phyloP scores from a whole-genome alignment of 2,888 invertebrate genomes.

The Hypselothyrea guttata region DNA sequence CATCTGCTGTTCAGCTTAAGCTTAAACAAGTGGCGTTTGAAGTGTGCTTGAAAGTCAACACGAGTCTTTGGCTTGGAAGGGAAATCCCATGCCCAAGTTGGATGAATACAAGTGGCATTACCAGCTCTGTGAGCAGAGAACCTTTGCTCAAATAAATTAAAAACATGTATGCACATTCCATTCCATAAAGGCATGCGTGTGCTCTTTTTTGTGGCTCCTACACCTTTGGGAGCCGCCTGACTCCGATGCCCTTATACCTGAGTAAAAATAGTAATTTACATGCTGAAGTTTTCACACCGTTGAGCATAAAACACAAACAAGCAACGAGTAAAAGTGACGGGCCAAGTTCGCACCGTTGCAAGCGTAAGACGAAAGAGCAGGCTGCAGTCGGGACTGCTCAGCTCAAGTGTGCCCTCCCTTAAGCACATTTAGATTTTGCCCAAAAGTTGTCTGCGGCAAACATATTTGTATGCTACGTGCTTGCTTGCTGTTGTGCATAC shows the following conservation, averaged over 20 bases:
- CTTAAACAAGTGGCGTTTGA: too few relatives aligned
- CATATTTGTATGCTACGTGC: neutral
- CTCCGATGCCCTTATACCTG: conserved; percentile 1
- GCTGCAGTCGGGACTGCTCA: too few relatives aligned
- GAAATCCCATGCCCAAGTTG: too few relatives aligned
- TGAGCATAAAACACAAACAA: conserved; percentile 58
- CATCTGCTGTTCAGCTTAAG: too few relatives aligned
- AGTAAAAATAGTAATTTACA: conserved; percentile 65
- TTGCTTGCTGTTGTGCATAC: neutral
- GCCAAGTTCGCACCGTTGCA: conserved; percentile 32
- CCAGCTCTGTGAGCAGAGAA: neutral
- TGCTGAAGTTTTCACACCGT: conserved; percentile 66
- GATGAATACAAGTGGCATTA: neutral
- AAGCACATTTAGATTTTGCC: too few relatives aligned
- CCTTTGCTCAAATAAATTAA: conserved; percentile 42
- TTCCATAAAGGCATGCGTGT: neutral
- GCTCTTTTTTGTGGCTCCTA: neutral
- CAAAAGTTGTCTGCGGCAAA: too few relatives aligned
- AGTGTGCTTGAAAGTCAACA: too few relatives aligned
- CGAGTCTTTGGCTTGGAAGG: neutral
- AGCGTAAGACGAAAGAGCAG: conserved; percentile 1
- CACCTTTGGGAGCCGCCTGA: conserved; percentile 10
- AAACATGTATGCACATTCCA: conserved; percentile 35
- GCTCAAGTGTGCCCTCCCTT: neutral
- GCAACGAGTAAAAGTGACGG: conserved; percentile 10